These are phyloP conservation scores for Hartigia nigra DNA, from an alignment of 2,888 invertebrate genomes.

Conservation along the genomic window DNA sequence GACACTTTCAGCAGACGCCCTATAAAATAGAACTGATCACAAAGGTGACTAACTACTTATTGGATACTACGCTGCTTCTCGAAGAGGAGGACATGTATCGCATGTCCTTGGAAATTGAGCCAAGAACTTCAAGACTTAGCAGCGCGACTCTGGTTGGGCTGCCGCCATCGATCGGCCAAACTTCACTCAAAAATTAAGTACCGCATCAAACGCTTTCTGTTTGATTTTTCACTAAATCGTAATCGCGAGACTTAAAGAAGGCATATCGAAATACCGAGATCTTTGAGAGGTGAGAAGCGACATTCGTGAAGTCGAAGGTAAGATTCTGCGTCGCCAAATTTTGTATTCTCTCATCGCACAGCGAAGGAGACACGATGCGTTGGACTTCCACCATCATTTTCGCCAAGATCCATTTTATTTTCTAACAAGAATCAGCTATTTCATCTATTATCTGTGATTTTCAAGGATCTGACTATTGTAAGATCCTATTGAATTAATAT, in stretches of 20 bases:
- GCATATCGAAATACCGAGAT: neutral
- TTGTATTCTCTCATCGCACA: neutral
- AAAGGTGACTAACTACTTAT: constrained; percentile 82
- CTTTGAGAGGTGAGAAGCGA: neutral
- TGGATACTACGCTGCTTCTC: constrained; percentile 81
- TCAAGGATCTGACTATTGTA: constrained; percentile 25
- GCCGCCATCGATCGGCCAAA: constrained; percentile 43
- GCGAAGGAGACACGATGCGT: constrained; percentile 1
- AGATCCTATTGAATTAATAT: neutral
- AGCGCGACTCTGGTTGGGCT: constrained; percentile 59
- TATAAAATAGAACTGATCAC: constrained; percentile 90
- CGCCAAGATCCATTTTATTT: constrained; percentile 21
- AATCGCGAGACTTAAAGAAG: neutral
- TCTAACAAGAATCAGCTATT: constrained; percentile 14
- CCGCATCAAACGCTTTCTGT: neutral
- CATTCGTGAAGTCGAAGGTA: neutral
- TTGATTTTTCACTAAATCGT: neutral
- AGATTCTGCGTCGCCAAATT: neutral
- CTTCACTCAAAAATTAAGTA: constrained; percentile 24
- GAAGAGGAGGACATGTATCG: constrained; percentile 86
- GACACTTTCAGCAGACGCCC: constrained; percentile 90
- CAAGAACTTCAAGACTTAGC: constrained; percentile 74
- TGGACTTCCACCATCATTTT: neutral
- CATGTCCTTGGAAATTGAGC: constrained; percentile 86
- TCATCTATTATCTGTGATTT: constrained; percentile 37